Evolutionary conservation across 2,888 invertebrate genomes (phyloP), one percentile per base, ranked within the genome.

Genomic region (Lasioglossum vierecki): DNA sequence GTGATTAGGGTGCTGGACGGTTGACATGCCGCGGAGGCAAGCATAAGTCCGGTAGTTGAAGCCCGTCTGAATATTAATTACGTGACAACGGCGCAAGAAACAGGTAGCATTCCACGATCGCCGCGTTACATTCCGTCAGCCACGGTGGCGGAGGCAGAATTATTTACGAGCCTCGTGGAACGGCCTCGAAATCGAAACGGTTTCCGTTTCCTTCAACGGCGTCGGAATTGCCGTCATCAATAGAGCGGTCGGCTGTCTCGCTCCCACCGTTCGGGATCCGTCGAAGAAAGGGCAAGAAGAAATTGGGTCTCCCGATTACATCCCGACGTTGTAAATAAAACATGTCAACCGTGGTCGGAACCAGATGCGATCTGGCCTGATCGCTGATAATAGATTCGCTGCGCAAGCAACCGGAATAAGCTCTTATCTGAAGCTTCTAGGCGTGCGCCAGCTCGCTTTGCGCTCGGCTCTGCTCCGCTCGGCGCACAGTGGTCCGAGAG

Each of bases 191-290:
- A 85, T 86, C 85, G 86, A 80, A 86, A 86, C 77, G 53, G 78
- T 78, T 60, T 76, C 77, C 80, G 68, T 79, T 82, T 60, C 53
- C 72, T 73, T 44, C 73, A 66, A 70, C 77, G 71, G 30, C 83
- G 75, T 57, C 78, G 76, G 76, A 83, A 87, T 85, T 76, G 78
- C 80, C 39, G 13, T 78, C 83, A 80, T 87, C 85, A 78, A 87
- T 80, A 76, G 76, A 35, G 15, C 68, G n/a, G 22, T 18, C 39
- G 44, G 76, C 35, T 57, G 53, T 46, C 72, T 46, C 26, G n/a
- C 46, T 18, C 30, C 15, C 44, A 3, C 66, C 18, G 35, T 11
- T 18, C 26, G 13, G 53, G 68, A 26, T 22, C 49, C 46, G 78
- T 26, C 46, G 75, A 72, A 76, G 63, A 49, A 77, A 66, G 46